phyloP scores from a whole-genome alignment of 2,888 invertebrate species.

The Timema podura region DNA sequence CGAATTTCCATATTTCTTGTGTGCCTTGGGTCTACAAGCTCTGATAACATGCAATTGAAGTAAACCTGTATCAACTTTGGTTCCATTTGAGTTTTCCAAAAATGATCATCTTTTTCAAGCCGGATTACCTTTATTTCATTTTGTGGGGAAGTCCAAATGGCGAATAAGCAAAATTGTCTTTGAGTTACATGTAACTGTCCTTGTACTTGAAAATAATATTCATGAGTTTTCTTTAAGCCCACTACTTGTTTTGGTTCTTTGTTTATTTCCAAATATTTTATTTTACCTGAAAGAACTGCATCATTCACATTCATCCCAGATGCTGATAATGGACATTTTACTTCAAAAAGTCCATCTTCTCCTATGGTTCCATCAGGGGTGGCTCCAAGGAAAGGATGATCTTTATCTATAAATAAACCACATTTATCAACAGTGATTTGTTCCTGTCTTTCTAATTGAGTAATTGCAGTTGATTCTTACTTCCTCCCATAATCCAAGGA shows the following conservation, averaged over 20 bases:
- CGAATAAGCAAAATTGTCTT: constrained; percentile 8
- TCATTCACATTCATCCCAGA: constrained; percentile 23
- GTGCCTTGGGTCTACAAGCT: neutral
- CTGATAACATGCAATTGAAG: constrained; percentile 6
- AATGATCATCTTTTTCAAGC: constrained; percentile 10
- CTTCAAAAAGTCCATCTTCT: constrained; percentile 32
- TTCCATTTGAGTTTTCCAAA: constrained; percentile 5
- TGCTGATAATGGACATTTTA: constrained; percentile 33
- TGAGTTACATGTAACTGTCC: constrained; percentile 20
- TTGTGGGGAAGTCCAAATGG: neutral
- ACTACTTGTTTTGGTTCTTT: no score
- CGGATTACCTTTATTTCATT: neutral
- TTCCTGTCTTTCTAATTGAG: constrained; percentile 24
- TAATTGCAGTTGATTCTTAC: constrained; percentile 29
- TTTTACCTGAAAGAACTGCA: constrained; percentile 19
- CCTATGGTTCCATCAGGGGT: constrained; percentile 34
- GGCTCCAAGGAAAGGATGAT: constrained; percentile 31
- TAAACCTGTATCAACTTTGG: neutral
- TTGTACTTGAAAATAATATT: constrained; percentile 20
- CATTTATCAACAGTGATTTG: constrained; percentile 29
- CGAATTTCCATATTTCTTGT: neutral
- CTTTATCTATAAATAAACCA: constrained; percentile 36
- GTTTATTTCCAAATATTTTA: neutral
- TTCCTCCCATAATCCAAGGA: constrained; percentile 30
- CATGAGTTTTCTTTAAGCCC: no score